These are phyloP conservation scores for Theretra japonica DNA, from an alignment of 2,888 invertebrate species.

Conservation along the genomic window DNA sequence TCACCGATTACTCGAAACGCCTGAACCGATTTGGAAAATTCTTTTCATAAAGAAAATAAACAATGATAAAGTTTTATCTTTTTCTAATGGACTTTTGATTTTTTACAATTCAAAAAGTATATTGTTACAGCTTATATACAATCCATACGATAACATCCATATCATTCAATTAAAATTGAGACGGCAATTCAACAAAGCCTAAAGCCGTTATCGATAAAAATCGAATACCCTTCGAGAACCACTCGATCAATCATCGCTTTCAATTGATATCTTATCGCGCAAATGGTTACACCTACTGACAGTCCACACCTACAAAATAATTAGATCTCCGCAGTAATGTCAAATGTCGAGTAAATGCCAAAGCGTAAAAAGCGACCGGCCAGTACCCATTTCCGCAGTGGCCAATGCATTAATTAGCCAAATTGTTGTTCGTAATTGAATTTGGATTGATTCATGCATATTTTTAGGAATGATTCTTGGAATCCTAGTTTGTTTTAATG, in stretches of 20 bases:
- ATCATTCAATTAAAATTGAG: neutral
- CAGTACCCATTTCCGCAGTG: slow-evolving; percentile 48
- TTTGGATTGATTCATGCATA: neutral
- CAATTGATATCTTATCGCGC: slow-evolving; percentile 5
- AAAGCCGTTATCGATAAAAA: neutral
- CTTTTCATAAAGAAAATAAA: too few relatives aligned
- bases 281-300: slow-evolving; percentile 51
- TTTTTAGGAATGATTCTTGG: neutral
- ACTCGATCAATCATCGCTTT: slow-evolving; percentile 19
- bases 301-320: slow-evolving; percentile 75
- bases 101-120: neutral
- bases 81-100: too few relatives aligned
- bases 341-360: slow-evolving; percentile 69
- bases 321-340: slow-evolving; percentile 34
- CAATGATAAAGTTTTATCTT: too few relatives aligned
- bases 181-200: neutral
- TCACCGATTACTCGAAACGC: too few relatives aligned
- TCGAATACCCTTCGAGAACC: slow-evolving; percentile 8
- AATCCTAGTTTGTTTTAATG: too few relatives aligned
- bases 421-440: slow-evolving; percentile 13
- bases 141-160: neutral
- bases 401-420: slow-evolving; percentile 8
- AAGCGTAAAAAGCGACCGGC: slow-evolving; percentile 64
- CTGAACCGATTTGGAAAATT: too few relatives aligned
- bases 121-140: neutral